Evolutionary conservation across 2,113 vertebrate genomes (phyloP).

Genomic region (Pachyramphus minor): DNA sequence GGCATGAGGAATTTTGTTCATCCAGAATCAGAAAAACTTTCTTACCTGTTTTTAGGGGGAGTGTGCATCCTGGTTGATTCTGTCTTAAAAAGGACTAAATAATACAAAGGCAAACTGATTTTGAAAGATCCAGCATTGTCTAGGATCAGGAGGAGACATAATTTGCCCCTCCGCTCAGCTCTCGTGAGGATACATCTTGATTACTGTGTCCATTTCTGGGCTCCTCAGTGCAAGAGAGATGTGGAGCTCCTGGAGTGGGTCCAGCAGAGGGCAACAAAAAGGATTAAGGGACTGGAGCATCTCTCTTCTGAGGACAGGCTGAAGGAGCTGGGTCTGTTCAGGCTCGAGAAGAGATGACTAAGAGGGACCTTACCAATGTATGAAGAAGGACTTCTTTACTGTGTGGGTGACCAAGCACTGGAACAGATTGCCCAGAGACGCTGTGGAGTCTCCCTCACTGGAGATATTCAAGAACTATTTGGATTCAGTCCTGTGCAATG

Average conservation of each 20-base stretch:
- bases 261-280: background rate
- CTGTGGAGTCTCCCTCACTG: background rate
- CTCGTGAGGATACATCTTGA: background rate
- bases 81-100: background rate
- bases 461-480: background rate
- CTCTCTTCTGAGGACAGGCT: background rate
- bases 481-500: background rate
- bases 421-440: background rate
- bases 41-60: background rate
- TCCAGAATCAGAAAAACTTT: background rate
- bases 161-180: background rate
- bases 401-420: rapidly evolving
- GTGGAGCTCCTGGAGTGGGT: background rate
- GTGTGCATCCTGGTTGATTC: background rate
- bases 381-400: background rate
- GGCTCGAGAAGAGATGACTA: background rate
- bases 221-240: background rate
- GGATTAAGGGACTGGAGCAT: background rate
- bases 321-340: background rate
- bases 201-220: background rate
- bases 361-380: background rate
- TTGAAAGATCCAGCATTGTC: background rate
- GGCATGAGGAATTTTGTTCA: background rate
- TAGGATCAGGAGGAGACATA: background rate
- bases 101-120: background rate